phyloP scores from a whole-genome alignment of 2,888 invertebrate species.

The Teleiodes luculella region DNA sequence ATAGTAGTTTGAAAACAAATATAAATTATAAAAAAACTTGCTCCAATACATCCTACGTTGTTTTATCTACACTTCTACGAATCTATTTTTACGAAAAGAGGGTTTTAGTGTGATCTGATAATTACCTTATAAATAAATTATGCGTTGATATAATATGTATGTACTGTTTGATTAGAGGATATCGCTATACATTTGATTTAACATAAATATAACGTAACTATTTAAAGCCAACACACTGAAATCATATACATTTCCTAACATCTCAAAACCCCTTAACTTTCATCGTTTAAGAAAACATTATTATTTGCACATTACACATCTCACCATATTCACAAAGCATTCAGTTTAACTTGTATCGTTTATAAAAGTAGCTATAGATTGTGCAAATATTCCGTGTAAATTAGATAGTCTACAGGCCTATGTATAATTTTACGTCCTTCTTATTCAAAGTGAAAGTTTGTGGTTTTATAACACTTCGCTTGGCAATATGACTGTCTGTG shows the following conservation, averaged over 20 bases:
- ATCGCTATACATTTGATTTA: constrained; percentile 41
- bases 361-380: constrained; percentile 9
- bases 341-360: not conserved
- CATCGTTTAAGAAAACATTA: not conserved
- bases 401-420: not conserved
- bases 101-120: constrained; percentile 41
- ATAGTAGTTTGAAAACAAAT: not conserved
- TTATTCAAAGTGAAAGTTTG: not conserved
- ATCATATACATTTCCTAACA: not conserved
- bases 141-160: constrained; percentile 44
- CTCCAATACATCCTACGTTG: constrained; percentile 46
- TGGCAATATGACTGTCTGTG: constrained; percentile 22
- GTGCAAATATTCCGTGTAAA: constrained; percentile 10
- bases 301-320: not conserved
- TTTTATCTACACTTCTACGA: constrained; percentile 74
- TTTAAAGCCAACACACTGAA: not conserved
- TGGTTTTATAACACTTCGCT: not conserved
- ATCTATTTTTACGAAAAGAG: constrained; percentile 46
- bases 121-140: constrained; percentile 62
- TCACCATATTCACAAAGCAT: not conserved
- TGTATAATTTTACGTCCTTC: constrained; percentile 7
- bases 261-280: constrained; percentile 15
- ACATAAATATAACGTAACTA: constrained; percentile 19
- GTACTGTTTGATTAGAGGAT: constrained; percentile 44
- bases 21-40: constrained; percentile 4